Evolutionary conservation across 2,888 invertebrate genomes (phyloP).

Genomic region (Cataglyphis altisquamis): DNA sequence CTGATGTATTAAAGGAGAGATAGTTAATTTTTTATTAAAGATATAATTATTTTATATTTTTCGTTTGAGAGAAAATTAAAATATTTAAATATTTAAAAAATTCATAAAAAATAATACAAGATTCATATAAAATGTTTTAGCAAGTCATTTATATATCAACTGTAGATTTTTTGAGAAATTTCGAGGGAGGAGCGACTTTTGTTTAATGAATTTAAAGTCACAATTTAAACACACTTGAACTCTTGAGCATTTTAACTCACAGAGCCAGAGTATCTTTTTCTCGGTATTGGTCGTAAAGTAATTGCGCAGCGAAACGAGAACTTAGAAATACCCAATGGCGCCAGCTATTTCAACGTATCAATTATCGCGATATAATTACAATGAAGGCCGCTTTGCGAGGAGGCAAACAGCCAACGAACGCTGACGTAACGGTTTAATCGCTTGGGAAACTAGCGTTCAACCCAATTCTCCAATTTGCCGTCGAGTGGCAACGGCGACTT

Average conservation of each 20-base stretch:
- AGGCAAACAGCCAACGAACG: not conserved
- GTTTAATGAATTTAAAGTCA: not conserved
- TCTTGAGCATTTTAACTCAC: not conserved
- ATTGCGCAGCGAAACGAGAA: conserved; percentile 45
- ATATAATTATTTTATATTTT: not conserved
- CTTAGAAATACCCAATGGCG: conserved; percentile 48
- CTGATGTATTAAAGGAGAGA: not conserved
- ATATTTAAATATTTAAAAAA: not conserved
- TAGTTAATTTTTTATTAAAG: not conserved
- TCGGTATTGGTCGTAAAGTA: conserved; percentile 8
- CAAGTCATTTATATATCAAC: not conserved
- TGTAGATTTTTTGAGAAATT: not conserved
- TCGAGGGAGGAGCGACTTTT: not conserved
- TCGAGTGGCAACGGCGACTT: not conserved
- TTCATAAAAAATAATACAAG: not conserved
- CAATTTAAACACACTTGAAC: not conserved
- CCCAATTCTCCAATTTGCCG: conserved; percentile 26
- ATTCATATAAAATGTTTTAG: not conserved
- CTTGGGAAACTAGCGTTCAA: conserved; percentile 8
- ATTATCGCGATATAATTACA: conserved; percentile 47
- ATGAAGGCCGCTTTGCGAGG: conserved; percentile 41
- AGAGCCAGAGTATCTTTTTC: not conserved
- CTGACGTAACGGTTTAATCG: conserved; percentile 36
- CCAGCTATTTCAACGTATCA: conserved; percentile 47
- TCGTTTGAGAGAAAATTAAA: not conserved